Percentiles rank a stretch among this genome's conserved stretches.
These are phyloP conservation scores for Manacus vitellinus DNA, from an alignment of 2,113 vertebrate genomes.

Conservation along the genomic window DNA sequence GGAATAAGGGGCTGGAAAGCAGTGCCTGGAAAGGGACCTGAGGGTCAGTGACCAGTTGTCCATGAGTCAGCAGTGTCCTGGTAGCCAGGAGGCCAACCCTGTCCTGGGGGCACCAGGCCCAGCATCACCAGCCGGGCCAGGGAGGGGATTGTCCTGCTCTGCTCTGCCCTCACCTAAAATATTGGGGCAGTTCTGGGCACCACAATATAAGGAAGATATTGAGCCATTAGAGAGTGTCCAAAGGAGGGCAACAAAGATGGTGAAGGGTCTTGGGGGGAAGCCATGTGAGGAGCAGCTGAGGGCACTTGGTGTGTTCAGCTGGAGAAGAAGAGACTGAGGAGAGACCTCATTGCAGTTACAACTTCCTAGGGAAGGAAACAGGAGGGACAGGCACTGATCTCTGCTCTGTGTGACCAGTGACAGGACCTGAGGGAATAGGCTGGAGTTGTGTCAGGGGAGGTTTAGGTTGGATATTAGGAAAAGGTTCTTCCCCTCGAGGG, in stretches of 20 bases:
- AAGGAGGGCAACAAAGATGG: accelerated
- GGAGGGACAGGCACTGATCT: neutral
- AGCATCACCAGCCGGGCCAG: accelerated
- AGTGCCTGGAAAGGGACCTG: too few relatives aligned
- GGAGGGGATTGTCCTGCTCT: neutral
- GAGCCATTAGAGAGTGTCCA: accelerated
- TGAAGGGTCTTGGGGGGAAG: neutral
- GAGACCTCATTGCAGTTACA: accelerated
- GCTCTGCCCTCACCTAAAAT: accelerated
- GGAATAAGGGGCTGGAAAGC: neutral
- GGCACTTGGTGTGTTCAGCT: neutral
- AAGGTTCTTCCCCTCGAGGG: neutral
- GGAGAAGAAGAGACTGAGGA: neutral
- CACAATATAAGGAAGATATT: accelerated
- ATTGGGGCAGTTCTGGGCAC: neutral
- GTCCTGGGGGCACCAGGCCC: neutral
- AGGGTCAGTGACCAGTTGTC: accelerated
- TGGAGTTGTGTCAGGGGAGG: accelerated
- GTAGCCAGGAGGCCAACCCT: neutral
- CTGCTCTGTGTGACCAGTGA: neutral
- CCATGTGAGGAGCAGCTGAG: accelerated
- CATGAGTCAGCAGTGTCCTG: neutral
- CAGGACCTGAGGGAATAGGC: accelerated
- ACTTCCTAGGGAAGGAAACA: accelerated
- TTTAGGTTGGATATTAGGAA: neutral